Evolutionary conservation across 2,888 invertebrate genomes (phyloP).

Genomic region (Phyllotreta striolata): DNA sequence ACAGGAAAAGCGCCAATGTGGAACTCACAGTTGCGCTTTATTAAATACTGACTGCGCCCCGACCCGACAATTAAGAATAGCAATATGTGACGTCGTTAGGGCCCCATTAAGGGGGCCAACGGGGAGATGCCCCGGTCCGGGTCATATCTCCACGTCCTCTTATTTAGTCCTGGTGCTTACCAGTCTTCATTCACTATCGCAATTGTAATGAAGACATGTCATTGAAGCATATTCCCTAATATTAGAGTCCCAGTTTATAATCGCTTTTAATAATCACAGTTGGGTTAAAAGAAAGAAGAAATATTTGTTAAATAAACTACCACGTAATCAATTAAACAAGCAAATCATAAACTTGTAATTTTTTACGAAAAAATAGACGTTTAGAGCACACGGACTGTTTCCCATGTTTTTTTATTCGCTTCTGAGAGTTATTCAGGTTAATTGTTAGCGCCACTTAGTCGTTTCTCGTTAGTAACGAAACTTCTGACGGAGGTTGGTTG

Average conservation of each 20-base stretch:
- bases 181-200: too few relatives aligned
- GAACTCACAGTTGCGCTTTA: conserved; percentile 46
- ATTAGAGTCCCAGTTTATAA: too few relatives aligned
- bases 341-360: neutral
- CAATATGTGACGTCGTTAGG: conserved; percentile 52
- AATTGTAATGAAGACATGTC: too few relatives aligned
- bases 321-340: too few relatives aligned
- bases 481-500: conserved; percentile 2
- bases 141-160: neutral
- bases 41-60: conserved; percentile 44
- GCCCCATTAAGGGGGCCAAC: conserved; percentile 48
- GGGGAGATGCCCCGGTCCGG: conserved; percentile 1
- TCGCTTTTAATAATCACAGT: too few relatives aligned
- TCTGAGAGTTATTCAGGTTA: conserved; percentile 51
- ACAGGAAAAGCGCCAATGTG: conserved; percentile 41
- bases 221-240: too few relatives aligned
- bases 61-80: conserved; percentile 48
- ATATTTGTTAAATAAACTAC: too few relatives aligned
- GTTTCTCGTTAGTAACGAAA: conserved; percentile 45
- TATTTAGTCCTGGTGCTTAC: conserved; percentile 1
- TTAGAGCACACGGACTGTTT: conserved; percentile 30
- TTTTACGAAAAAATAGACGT: neutral
- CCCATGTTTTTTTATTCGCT: conserved; percentile 29
- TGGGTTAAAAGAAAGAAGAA: too few relatives aligned
- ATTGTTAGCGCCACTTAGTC: conserved; percentile 50